Evolutionary conservation across 1,140 invertebrate genomes (phyloP).

Genomic region (Tetragonula clypearis): DNA sequence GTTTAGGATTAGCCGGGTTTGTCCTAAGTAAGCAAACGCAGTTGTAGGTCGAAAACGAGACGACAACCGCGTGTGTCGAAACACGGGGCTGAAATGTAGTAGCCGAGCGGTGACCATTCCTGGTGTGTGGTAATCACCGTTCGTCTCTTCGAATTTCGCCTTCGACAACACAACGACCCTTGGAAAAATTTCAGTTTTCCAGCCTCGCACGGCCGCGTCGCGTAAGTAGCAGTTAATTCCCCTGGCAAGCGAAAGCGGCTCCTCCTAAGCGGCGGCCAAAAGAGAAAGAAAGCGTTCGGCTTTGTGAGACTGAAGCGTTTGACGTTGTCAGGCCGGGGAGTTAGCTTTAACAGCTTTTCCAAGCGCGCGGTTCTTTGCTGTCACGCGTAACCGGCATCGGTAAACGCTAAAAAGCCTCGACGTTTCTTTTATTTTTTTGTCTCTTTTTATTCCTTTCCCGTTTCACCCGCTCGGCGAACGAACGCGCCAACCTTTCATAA

Average conservation of each 20-base stretch:
- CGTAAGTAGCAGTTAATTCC: not conserved
- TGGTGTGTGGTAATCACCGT: not conserved
- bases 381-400: slow-evolving; percentile 34
- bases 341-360: slow-evolving; percentile 31
- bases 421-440: not conserved
- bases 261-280: too few relatives aligned
- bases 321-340: slow-evolving; percentile 21
- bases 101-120: not conserved
- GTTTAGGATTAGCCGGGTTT: slow-evolving; percentile 63
- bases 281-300: slow-evolving; percentile 6
- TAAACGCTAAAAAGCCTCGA: slow-evolving; percentile 1
- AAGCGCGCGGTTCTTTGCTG: slow-evolving; percentile 29
- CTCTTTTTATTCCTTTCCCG: not conserved
- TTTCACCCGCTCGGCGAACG: not conserved
- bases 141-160: not conserved
- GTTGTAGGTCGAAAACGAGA: slow-evolving; percentile 44
- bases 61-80: slow-evolving; percentile 46
- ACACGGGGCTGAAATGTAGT: slow-evolving; percentile 12
- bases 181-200: not conserved
- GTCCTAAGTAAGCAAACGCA: slow-evolving; percentile 62
- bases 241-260: not conserved
- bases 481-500: slow-evolving; percentile 18
- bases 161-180: not conserved
- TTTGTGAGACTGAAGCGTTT: slow-evolving; percentile 38
- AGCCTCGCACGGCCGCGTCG: not conserved